Percentiles rank a stretch among this genome's conserved stretches.
Evolutionary conservation across 2,888 invertebrate species (phyloP).

Genomic region (Osmoderma eremita): DNA sequence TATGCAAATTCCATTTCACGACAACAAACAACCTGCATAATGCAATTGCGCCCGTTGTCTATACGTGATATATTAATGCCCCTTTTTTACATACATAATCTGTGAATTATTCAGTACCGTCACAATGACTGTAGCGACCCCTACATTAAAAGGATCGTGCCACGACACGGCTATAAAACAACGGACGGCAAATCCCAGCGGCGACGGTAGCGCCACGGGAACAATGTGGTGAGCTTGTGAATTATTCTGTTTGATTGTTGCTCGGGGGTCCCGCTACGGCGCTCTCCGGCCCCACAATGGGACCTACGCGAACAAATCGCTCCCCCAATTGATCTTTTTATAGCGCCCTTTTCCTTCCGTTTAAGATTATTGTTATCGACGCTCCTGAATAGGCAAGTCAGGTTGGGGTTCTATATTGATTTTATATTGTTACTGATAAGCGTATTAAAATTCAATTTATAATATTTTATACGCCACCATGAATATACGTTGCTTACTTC

Average conservation of each 20-base stretch:
- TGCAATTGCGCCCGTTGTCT: conserved; percentile 22
- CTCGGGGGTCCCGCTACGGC: conserved; percentile 47
- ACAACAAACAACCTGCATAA: conserved; percentile 27
- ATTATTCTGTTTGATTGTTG: conserved; percentile 60
- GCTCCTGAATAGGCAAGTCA: conserved; percentile 27
- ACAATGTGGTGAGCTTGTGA: conserved; percentile 59
- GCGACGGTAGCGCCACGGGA: conserved; percentile 52
- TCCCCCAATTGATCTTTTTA: conserved; percentile 44
- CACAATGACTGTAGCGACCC: conserved; percentile 49
- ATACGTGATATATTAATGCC: conserved; percentile 31
- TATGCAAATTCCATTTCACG: conserved; percentile 18
- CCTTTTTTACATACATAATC: conserved; percentile 58
- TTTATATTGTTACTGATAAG: conserved; percentile 13
- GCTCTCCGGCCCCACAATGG: conserved; percentile 43
- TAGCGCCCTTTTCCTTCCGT: conserved; percentile 28
- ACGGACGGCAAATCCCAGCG: conserved; percentile 41
- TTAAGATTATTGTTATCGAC: conserved; percentile 37
- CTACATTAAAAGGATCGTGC: conserved; percentile 48
- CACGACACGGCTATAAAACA: conserved; percentile 39
- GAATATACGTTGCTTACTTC: no score
- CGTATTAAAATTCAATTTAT: conserved; percentile 18
- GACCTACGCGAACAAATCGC: conserved; percentile 45
- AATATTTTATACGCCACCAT: not conserved
- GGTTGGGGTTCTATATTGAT: conserved; percentile 13
- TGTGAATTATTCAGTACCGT: conserved; percentile 56